phyloP scores from a whole-genome alignment of 2,888 invertebrate genomes.

The Epistrophe eligans region DNA sequence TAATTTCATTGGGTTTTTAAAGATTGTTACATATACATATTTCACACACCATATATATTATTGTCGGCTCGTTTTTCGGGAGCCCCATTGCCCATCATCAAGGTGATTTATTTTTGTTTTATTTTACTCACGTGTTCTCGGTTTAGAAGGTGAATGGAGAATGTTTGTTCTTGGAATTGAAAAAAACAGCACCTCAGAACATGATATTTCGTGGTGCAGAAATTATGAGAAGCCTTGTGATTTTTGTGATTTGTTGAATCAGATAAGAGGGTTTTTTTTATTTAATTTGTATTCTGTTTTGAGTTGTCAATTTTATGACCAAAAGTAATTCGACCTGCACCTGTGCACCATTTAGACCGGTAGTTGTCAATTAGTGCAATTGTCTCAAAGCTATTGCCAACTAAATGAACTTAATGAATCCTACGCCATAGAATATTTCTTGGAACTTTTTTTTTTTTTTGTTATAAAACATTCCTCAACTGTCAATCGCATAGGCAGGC shows the following conservation, averaged over 20 bases:
- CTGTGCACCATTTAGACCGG: conserved; percentile 78
- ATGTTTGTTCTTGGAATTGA: conserved; percentile 62
- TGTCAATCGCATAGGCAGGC: conserved; percentile 36
- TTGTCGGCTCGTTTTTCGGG: conserved; percentile 44
- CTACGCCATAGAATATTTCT: conserved; percentile 65
- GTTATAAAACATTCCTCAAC: conserved; percentile 44
- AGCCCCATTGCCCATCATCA: conserved; percentile 26
- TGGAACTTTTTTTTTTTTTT: conserved; percentile 40
- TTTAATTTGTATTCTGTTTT: background rate
- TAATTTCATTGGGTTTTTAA: conserved; percentile 66
- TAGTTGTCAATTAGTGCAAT: conserved; percentile 83
- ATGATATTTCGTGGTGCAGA: conserved; percentile 56
- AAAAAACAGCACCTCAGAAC: conserved; percentile 69
- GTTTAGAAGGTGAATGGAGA: conserved; percentile 16
- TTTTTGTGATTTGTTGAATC: conserved; percentile 30
- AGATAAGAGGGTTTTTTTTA: conserved; percentile 37
- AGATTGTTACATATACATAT: conserved; percentile 60
- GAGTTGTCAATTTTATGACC: conserved; percentile 35
- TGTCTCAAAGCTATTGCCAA: conserved; percentile 78
- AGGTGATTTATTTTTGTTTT: conserved; percentile 70
- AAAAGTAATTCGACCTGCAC: conserved; percentile 33
- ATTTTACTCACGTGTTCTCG: conserved; percentile 43
- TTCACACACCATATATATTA: conserved; percentile 41
- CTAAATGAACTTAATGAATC: conserved; percentile 54
- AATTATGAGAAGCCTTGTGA: conserved; percentile 65